Base-by-base conservation (phyloP, 2,797 vertebrate genomes). In the Spea hammondii region DNA sequence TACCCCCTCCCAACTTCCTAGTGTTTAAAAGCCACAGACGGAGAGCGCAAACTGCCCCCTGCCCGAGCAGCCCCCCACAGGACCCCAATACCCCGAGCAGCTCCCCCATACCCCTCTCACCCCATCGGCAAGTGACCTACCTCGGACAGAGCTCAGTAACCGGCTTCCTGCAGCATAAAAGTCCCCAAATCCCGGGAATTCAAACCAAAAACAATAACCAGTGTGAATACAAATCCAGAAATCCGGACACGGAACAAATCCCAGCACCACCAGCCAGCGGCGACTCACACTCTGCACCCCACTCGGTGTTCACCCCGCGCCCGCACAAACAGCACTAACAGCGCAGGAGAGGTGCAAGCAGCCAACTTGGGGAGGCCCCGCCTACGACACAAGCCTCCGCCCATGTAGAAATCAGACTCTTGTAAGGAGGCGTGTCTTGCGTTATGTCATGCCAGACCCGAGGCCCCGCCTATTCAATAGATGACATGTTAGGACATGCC, bases 401-500 rank as follows among this genome's bases (percentile, higher is more conserved):
- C 32, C 32, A 2, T 32, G 32, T 32, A 32, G 32, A 32, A 32
- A 32, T 32, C 32, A 32, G 32, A 32, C 32, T 32, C 32, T 32
- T 32, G 32, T 32, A 32, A 32, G 64, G 5, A 7, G 60, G 60
- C 8, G 5, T 32, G 4, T 5, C 50, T 70, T 7, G 68, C 68
- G 50, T 57, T 71, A 57, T 57, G 70, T 57, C 70, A 71, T 47
- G n/a, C 32, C 44, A 4, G 5, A 8, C 17, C 5, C 44, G 4
- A 8, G 68, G 14, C 65, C 65, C 4, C 77, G 71, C 77, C 77
- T 60, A 4, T 45, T 59, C 45, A 46, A 48, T 32, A 72, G 72
- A 53, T 75, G 48, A 80, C 79, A 80, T 80, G 79, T 80, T 71
- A 4, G 67, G 73, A 46, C 79, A 66, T 80, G 79, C 51, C 51